phyloP scores from a whole-genome alignment of 35 echinoderm and acorn worm genomes.

The Chiridota heheva region DNA sequence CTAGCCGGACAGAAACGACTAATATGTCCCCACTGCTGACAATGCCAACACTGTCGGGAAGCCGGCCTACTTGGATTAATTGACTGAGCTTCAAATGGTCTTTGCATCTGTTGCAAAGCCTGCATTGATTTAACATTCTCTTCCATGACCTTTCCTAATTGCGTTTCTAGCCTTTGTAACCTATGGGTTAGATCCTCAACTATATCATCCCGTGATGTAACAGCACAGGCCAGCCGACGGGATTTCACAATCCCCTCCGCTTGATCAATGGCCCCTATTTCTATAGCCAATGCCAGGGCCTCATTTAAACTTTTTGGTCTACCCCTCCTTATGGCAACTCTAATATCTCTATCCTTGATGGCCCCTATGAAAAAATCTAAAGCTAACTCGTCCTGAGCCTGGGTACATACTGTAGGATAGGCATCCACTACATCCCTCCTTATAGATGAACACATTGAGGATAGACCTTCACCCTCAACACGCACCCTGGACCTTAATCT shows the following conservation, averaged over 20 bases:
- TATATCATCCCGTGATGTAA: neutral
- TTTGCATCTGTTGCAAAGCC: neutral
- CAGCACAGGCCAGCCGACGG: neutral
- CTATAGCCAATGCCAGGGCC: neutral
- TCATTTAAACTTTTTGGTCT: conserved; percentile 2
- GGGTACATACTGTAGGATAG: neutral
- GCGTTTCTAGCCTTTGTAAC: neutral
- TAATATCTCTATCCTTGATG: neutral
- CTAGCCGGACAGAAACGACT: neutral
- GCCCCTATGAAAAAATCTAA: conserved; percentile 11
- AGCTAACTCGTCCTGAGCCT: conserved; percentile 33
- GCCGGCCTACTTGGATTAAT: no score
- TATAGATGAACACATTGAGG: conserved; percentile 33
- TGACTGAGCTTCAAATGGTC: neutral
- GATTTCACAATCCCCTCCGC: conserved; percentile 16
- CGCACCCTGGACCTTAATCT: neutral
- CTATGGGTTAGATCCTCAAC: neutral
- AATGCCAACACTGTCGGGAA: conserved; percentile 11
- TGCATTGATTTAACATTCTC: neutral
- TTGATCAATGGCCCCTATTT: conserved; percentile 1
- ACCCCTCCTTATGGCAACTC: neutral
- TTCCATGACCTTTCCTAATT: neutral
- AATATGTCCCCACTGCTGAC: conserved; percentile 25
- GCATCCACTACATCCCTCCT: conserved; percentile 2
- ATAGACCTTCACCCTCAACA: neutral